Evolutionary conservation across 2,113 vertebrate species (phyloP).

Genomic region (Agelaius phoeniceus): DNA sequence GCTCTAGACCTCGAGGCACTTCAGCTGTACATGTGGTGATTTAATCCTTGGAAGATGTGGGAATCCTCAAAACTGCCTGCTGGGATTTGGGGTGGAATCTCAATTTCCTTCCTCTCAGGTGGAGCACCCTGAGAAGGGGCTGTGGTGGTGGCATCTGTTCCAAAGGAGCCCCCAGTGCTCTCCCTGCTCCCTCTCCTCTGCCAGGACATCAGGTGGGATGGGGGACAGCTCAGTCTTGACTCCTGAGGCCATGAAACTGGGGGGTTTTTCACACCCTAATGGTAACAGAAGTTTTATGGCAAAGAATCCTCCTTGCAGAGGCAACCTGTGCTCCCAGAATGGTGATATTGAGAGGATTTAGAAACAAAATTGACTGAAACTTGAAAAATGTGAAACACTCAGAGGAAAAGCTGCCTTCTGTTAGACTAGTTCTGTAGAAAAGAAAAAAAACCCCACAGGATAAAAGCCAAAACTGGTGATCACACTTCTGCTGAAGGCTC

Average conservation of each 20-base stretch:
- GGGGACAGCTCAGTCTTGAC: neutral
- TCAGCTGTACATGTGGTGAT: conserved; percentile 6
- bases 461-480: neutral
- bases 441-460: neutral
- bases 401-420: neutral
- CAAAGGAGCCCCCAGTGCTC: neutral
- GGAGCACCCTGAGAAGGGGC: conserved; percentile 26
- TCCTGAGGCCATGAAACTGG: neutral
- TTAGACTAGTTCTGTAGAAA: neutral
- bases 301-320: neutral
- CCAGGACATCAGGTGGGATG: neutral
- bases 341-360: neutral
- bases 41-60: conserved; percentile 51
- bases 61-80: conserved; percentile 42
- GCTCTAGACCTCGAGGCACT: neutral
- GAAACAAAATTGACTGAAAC: neutral
- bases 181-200: neutral
- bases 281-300: neutral
- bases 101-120: conserved; percentile 54
- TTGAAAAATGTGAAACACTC: neutral
- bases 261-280: neutral
- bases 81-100: conserved; percentile 62
- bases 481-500: neutral
- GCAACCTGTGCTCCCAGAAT: neutral
- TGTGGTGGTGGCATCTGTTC: neutral